Evolutionary conservation across 2,113 vertebrate genomes (phyloP).

Genomic region (Meriones unguiculatus): DNA sequence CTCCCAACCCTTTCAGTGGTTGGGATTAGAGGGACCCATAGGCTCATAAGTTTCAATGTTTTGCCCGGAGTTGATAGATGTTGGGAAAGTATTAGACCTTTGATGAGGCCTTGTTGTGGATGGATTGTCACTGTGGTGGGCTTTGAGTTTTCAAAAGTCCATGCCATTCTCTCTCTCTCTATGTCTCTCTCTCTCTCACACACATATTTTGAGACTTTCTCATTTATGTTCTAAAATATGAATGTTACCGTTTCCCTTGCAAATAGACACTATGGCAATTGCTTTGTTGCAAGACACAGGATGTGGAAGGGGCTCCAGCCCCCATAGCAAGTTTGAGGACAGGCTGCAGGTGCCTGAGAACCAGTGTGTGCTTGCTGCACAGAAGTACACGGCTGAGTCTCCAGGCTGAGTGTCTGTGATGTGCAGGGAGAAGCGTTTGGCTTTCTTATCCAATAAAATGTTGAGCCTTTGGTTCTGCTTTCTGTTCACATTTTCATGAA

Average conservation of each 20-base stretch:
- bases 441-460: rapidly evolving
- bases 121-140: too few species aligned
- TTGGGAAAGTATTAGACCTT: too few species aligned
- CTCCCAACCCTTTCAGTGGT: too few species aligned
- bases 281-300: neutral
- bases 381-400: conserved; percentile 48
- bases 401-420: neutral
- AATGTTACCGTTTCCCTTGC: neutral
- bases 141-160: too few species aligned
- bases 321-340: rapidly evolving
- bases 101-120: too few species aligned
- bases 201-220: neutral
- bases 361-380: neutral
- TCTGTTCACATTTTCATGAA: neutral
- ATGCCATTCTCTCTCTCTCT: too few species aligned
- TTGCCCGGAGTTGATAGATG: too few species aligned
- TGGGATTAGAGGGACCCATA: too few species aligned
- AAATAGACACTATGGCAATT: neutral
- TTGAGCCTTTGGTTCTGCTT: neutral
- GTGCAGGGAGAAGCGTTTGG: neutral
- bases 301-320: neutral
- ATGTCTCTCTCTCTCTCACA: too few species aligned
- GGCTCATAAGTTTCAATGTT: too few species aligned
- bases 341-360: neutral
- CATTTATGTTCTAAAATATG: too few species aligned